A percentile compares a stretch with the other conserved stretches of the same genome.
phyloP scores from a whole-genome alignment of 2,797 vertebrate species.

The Zenarchopterus dispar region DNA sequence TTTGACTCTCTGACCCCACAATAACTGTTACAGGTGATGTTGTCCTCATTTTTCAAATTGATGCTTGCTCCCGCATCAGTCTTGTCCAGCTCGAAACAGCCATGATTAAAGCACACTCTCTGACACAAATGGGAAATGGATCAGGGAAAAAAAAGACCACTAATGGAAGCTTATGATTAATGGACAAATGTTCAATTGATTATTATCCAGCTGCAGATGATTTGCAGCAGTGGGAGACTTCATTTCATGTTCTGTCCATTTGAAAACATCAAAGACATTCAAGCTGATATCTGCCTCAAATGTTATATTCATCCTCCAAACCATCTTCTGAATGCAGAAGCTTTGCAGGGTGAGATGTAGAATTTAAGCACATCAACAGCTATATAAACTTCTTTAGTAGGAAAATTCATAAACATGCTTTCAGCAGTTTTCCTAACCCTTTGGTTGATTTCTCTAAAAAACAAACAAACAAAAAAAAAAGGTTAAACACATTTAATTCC shows the following conservation, averaged over 20 bases:
- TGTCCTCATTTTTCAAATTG: slow-evolving; percentile 40
- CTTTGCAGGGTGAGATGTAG: slow-evolving; percentile 9
- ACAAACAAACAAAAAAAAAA: slow-evolving; percentile 16
- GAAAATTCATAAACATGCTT: slow-evolving; percentile 4
- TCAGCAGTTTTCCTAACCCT: slow-evolving; percentile 17
- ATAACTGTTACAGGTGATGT: slow-evolving; percentile 56
- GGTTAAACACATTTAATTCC: slow-evolving; percentile 15
- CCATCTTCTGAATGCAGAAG: slow-evolving; percentile 9
- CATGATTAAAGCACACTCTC: slow-evolving; percentile 70
- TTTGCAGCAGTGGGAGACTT: slow-evolving; percentile 55
- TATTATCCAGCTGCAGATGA: slow-evolving; percentile 65
- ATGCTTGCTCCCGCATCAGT: slow-evolving; percentile 50
- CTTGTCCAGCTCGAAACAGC: slow-evolving; percentile 50
- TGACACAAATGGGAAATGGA: slow-evolving; percentile 82
- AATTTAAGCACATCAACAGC: slow-evolving; percentile 20
- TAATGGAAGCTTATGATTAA: slow-evolving; percentile 85
- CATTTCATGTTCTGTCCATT: slow-evolving; percentile 58
- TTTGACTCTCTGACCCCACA: slow-evolving; percentile 29
- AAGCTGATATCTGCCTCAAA: slow-evolving; percentile 25
- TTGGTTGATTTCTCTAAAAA: slow-evolving; percentile 14
- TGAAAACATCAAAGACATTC: slow-evolving; percentile 40
- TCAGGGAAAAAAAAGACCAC: slow-evolving; percentile 58
- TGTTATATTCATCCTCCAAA: slow-evolving; percentile 11
- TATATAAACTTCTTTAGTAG: slow-evolving; percentile 1
- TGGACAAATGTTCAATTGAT: slow-evolving; percentile 76